A percentile compares a stretch with the other conserved stretches of the same genome.
Conservation (phyloP, 2,888 invertebrate genomes). For the Dasypogon diadema region DNA sequence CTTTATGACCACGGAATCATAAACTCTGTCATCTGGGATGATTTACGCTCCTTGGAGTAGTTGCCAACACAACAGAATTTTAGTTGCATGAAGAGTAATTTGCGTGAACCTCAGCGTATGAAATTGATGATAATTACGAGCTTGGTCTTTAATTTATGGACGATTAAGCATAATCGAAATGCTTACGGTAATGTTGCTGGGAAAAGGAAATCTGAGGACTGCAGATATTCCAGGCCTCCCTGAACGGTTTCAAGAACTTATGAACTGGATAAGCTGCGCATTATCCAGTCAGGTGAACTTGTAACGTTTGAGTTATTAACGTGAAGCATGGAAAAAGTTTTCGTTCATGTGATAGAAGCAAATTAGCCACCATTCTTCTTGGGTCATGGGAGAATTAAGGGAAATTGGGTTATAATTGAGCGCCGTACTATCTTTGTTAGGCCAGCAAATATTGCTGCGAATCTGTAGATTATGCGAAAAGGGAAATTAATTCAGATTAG, state of each 20-base stretch:
- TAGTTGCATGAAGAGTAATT: not conserved
- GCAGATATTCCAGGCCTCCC: not conserved
- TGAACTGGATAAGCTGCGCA: not conserved
- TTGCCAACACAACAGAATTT: not conserved
- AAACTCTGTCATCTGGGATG: not conserved
- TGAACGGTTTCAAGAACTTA: conserved; percentile 10
- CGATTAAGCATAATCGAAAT: conserved; percentile 25
- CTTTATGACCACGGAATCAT: not conserved
- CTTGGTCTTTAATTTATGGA: conserved; percentile 17
- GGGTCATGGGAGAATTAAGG: not conserved
- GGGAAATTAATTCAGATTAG: not conserved
- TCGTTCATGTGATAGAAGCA: not conserved
- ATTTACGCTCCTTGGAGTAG: conserved; percentile 10
- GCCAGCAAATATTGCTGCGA: not conserved
- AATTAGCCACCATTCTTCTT: conserved; percentile 5
- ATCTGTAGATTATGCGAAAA: not conserved
- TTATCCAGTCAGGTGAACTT: conserved; percentile 26
- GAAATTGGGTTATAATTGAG: not conserved
- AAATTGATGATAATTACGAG: conserved; percentile 29
- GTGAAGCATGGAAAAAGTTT: not conserved
- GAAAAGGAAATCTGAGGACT: not conserved
- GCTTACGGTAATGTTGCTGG: not conserved
- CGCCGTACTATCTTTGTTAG: not conserved
- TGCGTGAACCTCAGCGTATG: not conserved
- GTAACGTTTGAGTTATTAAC: not conserved